phyloP scores from a whole-genome alignment of 2,113 vertebrate species.

The Spea multiplicata region DNA sequence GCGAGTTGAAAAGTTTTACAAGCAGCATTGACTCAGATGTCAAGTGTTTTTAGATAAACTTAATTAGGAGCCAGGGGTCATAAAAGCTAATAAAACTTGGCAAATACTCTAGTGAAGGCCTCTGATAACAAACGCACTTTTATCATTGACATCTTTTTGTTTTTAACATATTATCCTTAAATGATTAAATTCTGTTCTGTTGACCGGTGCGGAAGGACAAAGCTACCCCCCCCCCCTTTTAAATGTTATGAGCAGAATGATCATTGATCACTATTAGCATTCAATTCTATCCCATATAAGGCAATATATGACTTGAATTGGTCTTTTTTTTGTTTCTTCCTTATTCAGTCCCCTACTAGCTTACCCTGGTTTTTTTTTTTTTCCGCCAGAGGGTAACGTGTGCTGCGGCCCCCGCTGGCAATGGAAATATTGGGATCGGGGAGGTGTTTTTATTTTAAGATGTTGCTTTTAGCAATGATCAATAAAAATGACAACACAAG shows the following conservation, averaged over 20 bases:
- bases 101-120: constrained; percentile 9
- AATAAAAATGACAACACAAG: constrained; percentile 28
- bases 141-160: constrained; percentile 6
- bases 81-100: constrained; percentile 10
- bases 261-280: no score
- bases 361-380: no score
- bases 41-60: constrained; percentile 32
- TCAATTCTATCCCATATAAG: no score
- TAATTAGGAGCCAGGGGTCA: neutral
- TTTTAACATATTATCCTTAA: neutral
- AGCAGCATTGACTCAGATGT: constrained; percentile 9
- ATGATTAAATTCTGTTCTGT: neutral
- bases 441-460: neutral
- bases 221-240: no score
- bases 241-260: no score
- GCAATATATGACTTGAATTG: no score
- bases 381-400: neutral
- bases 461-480: constrained; percentile 30
- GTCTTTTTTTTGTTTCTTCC: no score
- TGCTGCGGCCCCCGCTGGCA: neutral
- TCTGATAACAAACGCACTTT: neutral
- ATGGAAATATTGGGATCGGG: neutral
- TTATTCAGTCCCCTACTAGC: no score
- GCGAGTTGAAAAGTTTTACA: neutral
- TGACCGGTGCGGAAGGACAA: neutral